phyloP scores from a whole-genome alignment of 2,797 vertebrate species.

The Microctenopoma lineatum region DNA sequence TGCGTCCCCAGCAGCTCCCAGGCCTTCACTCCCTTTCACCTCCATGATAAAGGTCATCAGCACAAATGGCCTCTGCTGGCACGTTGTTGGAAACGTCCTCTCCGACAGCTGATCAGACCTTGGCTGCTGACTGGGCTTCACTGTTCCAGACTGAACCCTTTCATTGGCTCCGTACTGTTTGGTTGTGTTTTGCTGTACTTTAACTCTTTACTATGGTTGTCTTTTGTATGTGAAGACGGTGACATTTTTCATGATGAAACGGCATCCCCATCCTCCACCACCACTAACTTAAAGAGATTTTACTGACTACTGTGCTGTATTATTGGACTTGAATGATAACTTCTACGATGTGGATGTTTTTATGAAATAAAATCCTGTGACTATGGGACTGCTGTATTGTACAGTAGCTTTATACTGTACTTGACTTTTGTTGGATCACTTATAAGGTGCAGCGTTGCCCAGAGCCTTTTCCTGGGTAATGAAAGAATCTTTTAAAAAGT shows the following conservation, averaged over 20 bases:
- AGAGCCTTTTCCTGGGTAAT: constrained; percentile 21
- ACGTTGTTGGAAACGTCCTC: constrained; percentile 14
- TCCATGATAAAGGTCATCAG: constrained; percentile 52
- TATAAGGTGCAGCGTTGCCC: constrained; percentile 48
- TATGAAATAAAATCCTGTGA: constrained; percentile 64
- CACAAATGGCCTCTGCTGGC: constrained; percentile 17
- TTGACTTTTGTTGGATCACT: constrained; percentile 51
- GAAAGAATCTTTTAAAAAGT: constrained; percentile 47
- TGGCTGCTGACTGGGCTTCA: constrained; percentile 24
- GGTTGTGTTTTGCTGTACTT: constrained; percentile 72
- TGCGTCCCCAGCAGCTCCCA: constrained; percentile 33
- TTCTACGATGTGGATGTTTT: constrained; percentile 56
- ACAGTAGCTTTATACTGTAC: constrained; percentile 63
- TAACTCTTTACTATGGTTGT: constrained; percentile 62
- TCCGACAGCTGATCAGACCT: constrained; percentile 33
- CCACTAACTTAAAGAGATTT: constrained; percentile 62
- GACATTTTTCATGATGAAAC: constrained; percentile 55
- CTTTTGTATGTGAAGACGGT: constrained; percentile 59
- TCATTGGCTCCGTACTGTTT: constrained; percentile 72
- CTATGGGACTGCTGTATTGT: constrained; percentile 25
- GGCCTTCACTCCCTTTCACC: constrained; percentile 44
- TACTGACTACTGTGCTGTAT: constrained; percentile 69
- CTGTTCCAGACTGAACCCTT: constrained; percentile 39
- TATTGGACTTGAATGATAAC: constrained; percentile 58
- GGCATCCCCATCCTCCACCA: constrained; percentile 53